Conservation (phyloP, 2,888 invertebrate species). For the Malachius bipustulatus region DNA sequence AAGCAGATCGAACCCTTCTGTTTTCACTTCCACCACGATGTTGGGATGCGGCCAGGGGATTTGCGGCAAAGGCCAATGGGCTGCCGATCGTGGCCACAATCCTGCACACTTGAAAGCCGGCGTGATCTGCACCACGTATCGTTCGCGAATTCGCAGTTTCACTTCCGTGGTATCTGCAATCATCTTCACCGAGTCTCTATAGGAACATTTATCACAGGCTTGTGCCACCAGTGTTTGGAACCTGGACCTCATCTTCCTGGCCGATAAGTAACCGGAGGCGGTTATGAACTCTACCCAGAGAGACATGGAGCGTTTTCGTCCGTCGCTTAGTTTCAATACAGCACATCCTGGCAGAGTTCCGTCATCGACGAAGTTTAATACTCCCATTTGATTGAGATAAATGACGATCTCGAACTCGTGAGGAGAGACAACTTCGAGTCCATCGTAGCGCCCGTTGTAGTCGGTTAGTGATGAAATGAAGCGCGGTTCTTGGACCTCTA, state of each 20-base stretch:
- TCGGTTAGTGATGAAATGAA: conserved; percentile 69
- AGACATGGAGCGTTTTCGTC: conserved; percentile 77
- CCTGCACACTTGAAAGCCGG: conserved; percentile 76
- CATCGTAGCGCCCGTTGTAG: conserved; percentile 66
- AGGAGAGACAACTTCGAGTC: conserved; percentile 65
- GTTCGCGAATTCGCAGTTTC: conserved; percentile 60
- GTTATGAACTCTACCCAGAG: conserved; percentile 86
- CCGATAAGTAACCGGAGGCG: conserved; percentile 73
- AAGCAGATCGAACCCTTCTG: conserved; percentile 72
- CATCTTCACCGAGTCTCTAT: conserved; percentile 71
- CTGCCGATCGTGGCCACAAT: conserved; percentile 73
- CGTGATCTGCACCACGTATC: conserved; percentile 72
- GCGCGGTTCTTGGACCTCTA: conserved; percentile 74
- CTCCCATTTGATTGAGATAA: conserved; percentile 81
- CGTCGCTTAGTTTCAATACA: conserved; percentile 74
- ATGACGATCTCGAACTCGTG: conserved; percentile 73
- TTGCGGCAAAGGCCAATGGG: conserved; percentile 70
- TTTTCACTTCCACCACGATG: conserved; percentile 67
- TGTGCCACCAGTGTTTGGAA: conserved; percentile 68
- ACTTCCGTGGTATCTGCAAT: conserved; percentile 75
- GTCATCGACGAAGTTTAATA: conserved; percentile 82
- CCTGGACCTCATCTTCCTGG: conserved; percentile 69
- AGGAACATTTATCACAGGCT: conserved; percentile 71
- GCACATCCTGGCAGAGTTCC: conserved; percentile 74
- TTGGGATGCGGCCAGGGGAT: conserved; percentile 73